A percentile compares a stretch with the other conserved stretches of the same genome.
Evolutionary conservation across 2,113 vertebrate genomes (phyloP).

Genomic region (Sylvietta virens): DNA sequence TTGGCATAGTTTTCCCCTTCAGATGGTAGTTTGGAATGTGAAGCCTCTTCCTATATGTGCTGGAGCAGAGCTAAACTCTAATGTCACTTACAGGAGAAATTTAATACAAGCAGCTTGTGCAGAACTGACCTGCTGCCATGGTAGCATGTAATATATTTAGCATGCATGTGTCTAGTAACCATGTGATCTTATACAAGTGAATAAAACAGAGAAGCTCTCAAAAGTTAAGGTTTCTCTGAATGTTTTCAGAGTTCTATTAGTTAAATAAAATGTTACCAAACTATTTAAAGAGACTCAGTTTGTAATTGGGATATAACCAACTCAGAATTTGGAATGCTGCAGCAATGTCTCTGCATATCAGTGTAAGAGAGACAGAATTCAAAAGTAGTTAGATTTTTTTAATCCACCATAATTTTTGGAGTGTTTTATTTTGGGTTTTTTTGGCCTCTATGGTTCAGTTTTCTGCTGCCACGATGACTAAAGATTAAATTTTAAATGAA

Average conservation of each 20-base stretch:
- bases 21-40: constrained; percentile 21
- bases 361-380: background rate
- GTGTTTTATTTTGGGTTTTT: background rate
- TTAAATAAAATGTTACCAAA: background rate
- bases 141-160: constrained; percentile 34
- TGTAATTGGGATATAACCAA: background rate
- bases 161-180: background rate
- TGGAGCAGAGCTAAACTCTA: constrained; percentile 1
- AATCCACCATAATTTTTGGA: background rate
- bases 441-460: background rate
- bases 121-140: constrained; percentile 29
- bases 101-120: constrained; percentile 37
- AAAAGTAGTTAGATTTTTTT: background rate
- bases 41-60: constrained; percentile 28
- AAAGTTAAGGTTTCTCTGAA: background rate
- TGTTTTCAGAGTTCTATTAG: background rate
- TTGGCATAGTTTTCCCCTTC: constrained; percentile 18
- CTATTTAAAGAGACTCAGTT: background rate
- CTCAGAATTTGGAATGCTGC: background rate
- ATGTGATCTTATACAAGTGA: background rate
- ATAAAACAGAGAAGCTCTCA: background rate
- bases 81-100: constrained; percentile 27
- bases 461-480: background rate
- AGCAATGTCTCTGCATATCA: background rate
- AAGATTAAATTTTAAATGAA: background rate